Base-by-base conservation (phyloP, 2,113 vertebrate species). In the Terrapene triunguis region DNA sequence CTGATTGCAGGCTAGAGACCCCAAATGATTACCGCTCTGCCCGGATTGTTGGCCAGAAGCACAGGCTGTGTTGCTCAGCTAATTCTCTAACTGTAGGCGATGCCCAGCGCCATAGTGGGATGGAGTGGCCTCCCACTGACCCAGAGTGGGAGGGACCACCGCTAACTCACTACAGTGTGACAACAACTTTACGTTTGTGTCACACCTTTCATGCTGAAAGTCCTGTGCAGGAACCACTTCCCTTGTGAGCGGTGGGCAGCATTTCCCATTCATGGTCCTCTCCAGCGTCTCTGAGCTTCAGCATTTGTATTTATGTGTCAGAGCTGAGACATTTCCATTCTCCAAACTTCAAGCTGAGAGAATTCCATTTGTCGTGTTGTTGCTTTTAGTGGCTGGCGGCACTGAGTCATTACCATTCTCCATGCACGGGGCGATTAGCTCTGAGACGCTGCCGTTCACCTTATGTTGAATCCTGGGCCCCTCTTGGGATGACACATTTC, bases 321-420 rank as follows among this genome's bases (percentile, higher is more conserved):
- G 85, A 1, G 32, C 5, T 0, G 8, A 92, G 69, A 0, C 6
- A 57, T 1, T 0, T 21, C 11, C 0, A 0, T 32, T 74, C 82
- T 38, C 88, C 85, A 88, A 51, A 79, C 88, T 38, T 62, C 21
- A 6, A 10, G 50, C 50, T 32, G 12, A 54, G 85, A 50, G 83
- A 83, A 53, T 22, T 38, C 85, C 69, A 0, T 0, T 72, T 48
- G 92, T 85, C 0, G 0, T 44, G 57, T 93, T 86, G 50, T 54
- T n/a, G 62, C 65, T 92, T 84, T 82, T 47, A 69, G 53, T 3
- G 0, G 78, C 90, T 91, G 81, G 8, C 27, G 47, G 47, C 80
- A 83, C 78, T 94, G 89, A 96, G 84, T 76, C 92, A 79, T 22
- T 78, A 84, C 94, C 84, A n/a, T 53, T 94, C 86, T 93, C 91